Percentiles rank a stretch among this genome's conserved stretches.
Evolutionary conservation across 2,888 invertebrate species (phyloP).

Genomic region (Lingula anatina): DNA sequence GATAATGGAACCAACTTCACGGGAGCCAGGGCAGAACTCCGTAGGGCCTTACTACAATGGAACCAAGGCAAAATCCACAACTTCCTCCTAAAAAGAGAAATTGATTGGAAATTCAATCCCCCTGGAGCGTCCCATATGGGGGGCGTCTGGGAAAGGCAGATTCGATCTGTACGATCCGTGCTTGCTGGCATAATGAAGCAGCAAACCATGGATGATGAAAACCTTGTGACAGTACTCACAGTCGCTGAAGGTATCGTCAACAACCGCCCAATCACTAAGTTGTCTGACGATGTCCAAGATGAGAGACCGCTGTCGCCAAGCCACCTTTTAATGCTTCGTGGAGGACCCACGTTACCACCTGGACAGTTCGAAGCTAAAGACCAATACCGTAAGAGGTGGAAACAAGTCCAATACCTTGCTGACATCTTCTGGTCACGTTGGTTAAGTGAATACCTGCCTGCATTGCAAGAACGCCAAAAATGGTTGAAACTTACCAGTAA

Average conservation of each 20-base stretch:
- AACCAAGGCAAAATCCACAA: not conserved
- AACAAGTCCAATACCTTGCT: conserved; percentile 3
- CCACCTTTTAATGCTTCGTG: conserved; percentile 2
- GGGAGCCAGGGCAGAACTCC: not conserved
- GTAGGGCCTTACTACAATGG: not conserved
- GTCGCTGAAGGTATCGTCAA: conserved; percentile 1
- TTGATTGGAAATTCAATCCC: conserved; percentile 1
- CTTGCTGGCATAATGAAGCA: not conserved
- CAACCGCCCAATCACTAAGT: not conserved
- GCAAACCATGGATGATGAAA: not conserved
- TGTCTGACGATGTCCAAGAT: not conserved
- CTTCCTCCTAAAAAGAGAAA: not conserved
- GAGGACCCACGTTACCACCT: conserved; percentile 1
- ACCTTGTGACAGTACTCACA: not conserved
- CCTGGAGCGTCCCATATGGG: conserved; percentile 4
- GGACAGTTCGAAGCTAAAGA: conserved; percentile 2
- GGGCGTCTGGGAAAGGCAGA: conserved; percentile 3
- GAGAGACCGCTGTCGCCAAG: not conserved
- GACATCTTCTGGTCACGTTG: conserved; percentile 1
- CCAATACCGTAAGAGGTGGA: conserved; percentile 1
- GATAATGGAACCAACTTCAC: conserved; percentile 1
- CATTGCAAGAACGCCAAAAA: conserved; percentile 1
- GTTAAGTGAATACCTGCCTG: not conserved
- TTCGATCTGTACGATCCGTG: not conserved
- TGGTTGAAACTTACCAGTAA: conserved; percentile 1